These are phyloP conservation scores for Xestia sexstrigata DNA, from an alignment of 2,888 invertebrate species.

Conservation along the genomic window DNA sequence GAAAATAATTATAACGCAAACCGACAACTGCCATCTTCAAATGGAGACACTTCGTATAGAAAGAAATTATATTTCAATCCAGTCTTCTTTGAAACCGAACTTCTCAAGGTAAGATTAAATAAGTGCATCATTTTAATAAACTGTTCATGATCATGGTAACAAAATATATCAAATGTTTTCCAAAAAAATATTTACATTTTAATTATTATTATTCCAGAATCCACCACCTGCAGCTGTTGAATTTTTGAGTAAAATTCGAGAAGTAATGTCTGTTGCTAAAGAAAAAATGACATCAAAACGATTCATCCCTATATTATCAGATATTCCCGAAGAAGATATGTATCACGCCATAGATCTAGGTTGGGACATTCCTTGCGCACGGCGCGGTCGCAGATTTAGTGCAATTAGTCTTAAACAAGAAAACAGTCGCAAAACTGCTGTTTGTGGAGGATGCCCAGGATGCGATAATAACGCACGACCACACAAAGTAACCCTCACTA, in stretches of 20 bases:
- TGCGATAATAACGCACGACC: constrained; percentile 87
- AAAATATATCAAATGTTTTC: too few relatives aligned
- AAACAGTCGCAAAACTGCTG: constrained; percentile 90
- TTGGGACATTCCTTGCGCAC: constrained; percentile 87
- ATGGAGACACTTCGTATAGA: constrained; percentile 88
- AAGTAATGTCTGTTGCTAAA: constrained; percentile 97
- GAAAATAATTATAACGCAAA: constrained; percentile 75
- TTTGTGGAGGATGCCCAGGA: constrained; percentile 93
- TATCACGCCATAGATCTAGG: constrained; percentile 87
- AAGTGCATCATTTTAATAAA: neutral
- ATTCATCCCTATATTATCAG: constrained; percentile 94
- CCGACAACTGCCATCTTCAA: constrained; percentile 79
- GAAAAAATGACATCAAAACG: constrained; percentile 96
- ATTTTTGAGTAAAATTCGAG: constrained; percentile 96
- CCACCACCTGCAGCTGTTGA: constrained; percentile 98
- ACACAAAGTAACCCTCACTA: constrained; percentile 79
- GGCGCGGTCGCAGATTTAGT: constrained; percentile 90
- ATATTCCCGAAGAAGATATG: constrained; percentile 95
- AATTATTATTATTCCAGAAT: constrained; percentile 90
- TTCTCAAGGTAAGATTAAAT: constrained; percentile 92
- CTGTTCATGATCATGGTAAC: neutral
- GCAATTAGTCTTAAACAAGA: constrained; percentile 91
- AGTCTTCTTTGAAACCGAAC: constrained; percentile 96
- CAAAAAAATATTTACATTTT: neutral
- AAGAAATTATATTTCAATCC: constrained; percentile 97